Evolutionary conservation across 2,113 vertebrate species (phyloP).

Genomic region (Toxostoma redivivum): DNA sequence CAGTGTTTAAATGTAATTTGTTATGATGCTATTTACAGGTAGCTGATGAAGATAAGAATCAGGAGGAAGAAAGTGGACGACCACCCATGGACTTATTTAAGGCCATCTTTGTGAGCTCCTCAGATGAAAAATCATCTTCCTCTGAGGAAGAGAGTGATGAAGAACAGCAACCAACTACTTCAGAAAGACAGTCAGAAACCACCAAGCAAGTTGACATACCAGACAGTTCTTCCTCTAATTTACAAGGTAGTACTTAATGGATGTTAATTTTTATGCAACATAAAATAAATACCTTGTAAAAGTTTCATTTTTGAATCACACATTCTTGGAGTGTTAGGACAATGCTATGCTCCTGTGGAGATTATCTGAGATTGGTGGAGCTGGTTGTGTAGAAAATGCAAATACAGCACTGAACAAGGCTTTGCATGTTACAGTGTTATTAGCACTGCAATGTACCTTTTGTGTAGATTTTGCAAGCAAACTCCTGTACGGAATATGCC

Average conservation of each 20-base stretch:
- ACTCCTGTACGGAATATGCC: not conserved
- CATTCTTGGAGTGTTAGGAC: not conserved
- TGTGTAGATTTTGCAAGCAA: not conserved
- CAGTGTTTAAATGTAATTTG: not conserved
- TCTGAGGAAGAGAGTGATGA: conserved; percentile 82
- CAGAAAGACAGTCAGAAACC: not conserved
- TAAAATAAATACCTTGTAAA: not conserved
- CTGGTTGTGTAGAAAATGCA: not conserved
- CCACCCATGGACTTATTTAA: conserved; percentile 95
- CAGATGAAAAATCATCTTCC: conserved; percentile 88
- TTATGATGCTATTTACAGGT: not conserved
- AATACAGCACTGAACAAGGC: not conserved
- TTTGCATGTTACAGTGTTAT: not conserved
- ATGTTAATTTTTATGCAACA: not conserved
- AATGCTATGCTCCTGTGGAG: not conserved
- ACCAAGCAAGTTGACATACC: not conserved
- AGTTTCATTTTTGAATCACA: not conserved
- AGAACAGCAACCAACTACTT: conserved; percentile 39
- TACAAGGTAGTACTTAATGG: conserved; percentile 30
- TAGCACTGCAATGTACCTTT: not conserved
- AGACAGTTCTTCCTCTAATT: not conserved
- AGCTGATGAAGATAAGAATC: conserved; percentile 1
- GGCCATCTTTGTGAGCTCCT: conserved; percentile 91
- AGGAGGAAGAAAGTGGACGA: conserved; percentile 79
- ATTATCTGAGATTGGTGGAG: not conserved